These are phyloP conservation scores for Cynopterus sphinx DNA, from an alignment of 2,797 vertebrate genomes.

Conservation along the genomic window DNA sequence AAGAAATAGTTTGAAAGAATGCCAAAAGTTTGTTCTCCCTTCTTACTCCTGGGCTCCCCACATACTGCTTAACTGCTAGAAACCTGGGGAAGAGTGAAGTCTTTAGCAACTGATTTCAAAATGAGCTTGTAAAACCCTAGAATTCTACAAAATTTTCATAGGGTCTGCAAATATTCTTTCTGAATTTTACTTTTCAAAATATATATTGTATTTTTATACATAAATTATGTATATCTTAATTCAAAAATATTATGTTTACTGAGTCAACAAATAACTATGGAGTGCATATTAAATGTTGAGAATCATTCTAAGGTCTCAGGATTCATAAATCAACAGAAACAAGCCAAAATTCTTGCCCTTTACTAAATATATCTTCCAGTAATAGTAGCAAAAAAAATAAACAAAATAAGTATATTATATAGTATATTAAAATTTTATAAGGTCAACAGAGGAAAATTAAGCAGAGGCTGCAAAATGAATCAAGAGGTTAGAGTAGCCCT, in stretches of 20 bases:
- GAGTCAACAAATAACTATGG: neutral
- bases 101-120: slow-evolving; percentile 8
- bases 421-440: neutral
- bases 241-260: neutral
- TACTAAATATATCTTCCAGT: neutral
- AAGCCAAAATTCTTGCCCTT: neutral
- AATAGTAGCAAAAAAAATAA: neutral
- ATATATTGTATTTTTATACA: neutral
- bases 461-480: neutral
- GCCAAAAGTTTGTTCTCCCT: neutral
- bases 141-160: neutral
- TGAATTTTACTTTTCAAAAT: neutral
- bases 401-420: neutral
- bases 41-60: neutral
- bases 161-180: neutral
- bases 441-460: neutral
- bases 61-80: neutral
- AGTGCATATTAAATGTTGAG: neutral
- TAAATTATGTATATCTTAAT: neutral
- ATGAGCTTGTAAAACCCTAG: neutral
- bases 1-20: neutral
- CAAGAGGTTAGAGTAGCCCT: neutral
- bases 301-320: neutral
- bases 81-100: neutral
- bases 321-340: slow-evolving; percentile 3